These are phyloP conservation scores for Corvus hawaiiensis DNA, from an alignment of 2,113 vertebrate species.

Conservation along the genomic window DNA sequence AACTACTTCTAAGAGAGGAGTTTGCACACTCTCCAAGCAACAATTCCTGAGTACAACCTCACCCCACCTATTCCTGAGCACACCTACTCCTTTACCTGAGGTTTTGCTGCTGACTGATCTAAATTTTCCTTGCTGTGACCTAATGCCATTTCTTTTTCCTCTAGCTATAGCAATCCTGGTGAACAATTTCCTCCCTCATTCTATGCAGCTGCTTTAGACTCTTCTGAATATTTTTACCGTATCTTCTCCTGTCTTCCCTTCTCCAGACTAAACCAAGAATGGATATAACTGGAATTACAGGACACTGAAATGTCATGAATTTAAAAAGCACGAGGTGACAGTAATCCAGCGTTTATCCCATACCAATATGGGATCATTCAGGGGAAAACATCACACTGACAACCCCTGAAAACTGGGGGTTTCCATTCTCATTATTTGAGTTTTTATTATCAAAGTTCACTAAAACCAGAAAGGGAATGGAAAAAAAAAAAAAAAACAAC, in stretches of 20 bases:
- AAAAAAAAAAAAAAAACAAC: background rate
- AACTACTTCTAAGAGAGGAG: background rate
- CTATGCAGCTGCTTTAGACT: background rate
- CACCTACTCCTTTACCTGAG: background rate
- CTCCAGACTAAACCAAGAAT: background rate
- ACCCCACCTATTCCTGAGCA: background rate
- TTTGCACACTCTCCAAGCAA: background rate
- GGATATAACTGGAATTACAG: background rate
- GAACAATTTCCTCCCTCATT: background rate
- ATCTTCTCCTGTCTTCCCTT: background rate
- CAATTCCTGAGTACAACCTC: background rate
- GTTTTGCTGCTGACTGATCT: background rate
- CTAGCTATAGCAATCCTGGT: background rate
- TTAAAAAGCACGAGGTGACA: background rate
- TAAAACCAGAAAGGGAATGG: background rate
- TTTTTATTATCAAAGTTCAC: background rate
- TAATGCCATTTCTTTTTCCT: background rate
- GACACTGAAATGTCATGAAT: background rate
- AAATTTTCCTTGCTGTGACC: background rate
- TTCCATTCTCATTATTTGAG: background rate
- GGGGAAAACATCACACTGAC: background rate
- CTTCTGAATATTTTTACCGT: background rate
- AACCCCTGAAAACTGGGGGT: background rate
- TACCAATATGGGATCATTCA: background rate
- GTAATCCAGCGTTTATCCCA: background rate